Base-by-base conservation (phyloP, 2,113 vertebrate species). In the Pseudorasbora parva region DNA sequence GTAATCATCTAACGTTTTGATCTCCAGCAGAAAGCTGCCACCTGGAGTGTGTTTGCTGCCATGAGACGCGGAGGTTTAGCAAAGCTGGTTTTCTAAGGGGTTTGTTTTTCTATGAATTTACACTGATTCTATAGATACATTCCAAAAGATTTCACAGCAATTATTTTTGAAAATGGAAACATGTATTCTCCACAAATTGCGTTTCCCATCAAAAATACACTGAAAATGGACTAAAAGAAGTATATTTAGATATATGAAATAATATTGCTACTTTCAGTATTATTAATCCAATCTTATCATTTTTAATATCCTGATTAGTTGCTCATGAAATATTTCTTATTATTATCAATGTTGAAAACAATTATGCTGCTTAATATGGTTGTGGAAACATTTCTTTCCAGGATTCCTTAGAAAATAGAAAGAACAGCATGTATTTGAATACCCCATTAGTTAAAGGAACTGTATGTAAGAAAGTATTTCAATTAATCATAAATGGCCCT, bases 1-100 rank as follows among this genome's bases (percentile, higher is more conserved):
- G 43, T 47, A 30, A 79, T 47, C 59, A 21, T 60, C 49, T 79
- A 60, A 49, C 43, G 11, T 14, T 79, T 78, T 78, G 56, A 78
- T 78, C 37, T 62, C 21, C 56, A 27, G 33, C 33, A 43, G 54
- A 25, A 60, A 15, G n/a, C 33, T 37, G 1, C 33, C 76, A 78
- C 54, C 76, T 78, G 33, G 56, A 60, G 54, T 62, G 76, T 79
- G 45, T 27, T 10, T 27, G 27, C 43, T 27, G 37, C n/a, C 37
- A 11, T 4, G 5, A 45, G 56, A 45, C 37, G 5, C 6, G 2
- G 56, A 45, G 76, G 37, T 78, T 78, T 19, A 23, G 17, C 56
- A 78, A 45, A 60, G 57, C 57, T 25, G 69, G 41, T 43, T 47
- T 72, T 43, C 21, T 72, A 23, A 72, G 11, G 10, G n/a, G 14